These are phyloP conservation scores for Lepidotrigona ventralis DNA, from an alignment of 1,140 invertebrate genomes.

Conservation along the genomic window DNA sequence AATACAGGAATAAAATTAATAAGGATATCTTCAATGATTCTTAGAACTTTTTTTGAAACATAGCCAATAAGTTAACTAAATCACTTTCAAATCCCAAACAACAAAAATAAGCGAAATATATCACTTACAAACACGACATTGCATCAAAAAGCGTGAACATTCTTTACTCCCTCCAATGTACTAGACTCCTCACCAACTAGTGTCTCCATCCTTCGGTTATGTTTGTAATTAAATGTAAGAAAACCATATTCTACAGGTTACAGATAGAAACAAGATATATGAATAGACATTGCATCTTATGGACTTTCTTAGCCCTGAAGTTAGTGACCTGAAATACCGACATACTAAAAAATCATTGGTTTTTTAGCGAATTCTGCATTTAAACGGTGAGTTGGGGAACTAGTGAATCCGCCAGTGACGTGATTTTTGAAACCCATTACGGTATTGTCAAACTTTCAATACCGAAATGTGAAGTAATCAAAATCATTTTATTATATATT, in stretches of 20 bases:
- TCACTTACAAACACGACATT: slow-evolving; percentile 39
- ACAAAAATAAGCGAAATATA: slow-evolving; percentile 19
- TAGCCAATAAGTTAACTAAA: background rate
- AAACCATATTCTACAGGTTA: slow-evolving; percentile 1
- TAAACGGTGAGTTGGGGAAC: too few relatives aligned
- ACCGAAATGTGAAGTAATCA: too few relatives aligned
- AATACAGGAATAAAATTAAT: background rate
- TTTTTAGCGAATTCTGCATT: too few relatives aligned
- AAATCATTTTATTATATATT: too few relatives aligned
- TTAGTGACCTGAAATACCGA: too few relatives aligned
- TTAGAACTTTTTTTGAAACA: background rate
- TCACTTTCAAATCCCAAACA: slow-evolving; percentile 5
- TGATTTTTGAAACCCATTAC: too few relatives aligned
- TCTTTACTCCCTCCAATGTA: slow-evolving; percentile 34
- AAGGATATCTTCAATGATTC: background rate
- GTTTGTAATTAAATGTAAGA: background rate
- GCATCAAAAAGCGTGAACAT: slow-evolving; percentile 38
- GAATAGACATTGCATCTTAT: too few relatives aligned
- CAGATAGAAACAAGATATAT: too few relatives aligned
- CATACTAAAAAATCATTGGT: too few relatives aligned
- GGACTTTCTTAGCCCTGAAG: too few relatives aligned
- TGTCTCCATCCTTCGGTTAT: slow-evolving; percentile 47
- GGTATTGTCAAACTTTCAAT: too few relatives aligned
- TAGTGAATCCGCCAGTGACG: too few relatives aligned
- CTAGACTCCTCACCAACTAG: slow-evolving; percentile 19